phyloP scores from a whole-genome alignment of 2,797 vertebrate genomes.

The Anguilla pacifica region DNA sequence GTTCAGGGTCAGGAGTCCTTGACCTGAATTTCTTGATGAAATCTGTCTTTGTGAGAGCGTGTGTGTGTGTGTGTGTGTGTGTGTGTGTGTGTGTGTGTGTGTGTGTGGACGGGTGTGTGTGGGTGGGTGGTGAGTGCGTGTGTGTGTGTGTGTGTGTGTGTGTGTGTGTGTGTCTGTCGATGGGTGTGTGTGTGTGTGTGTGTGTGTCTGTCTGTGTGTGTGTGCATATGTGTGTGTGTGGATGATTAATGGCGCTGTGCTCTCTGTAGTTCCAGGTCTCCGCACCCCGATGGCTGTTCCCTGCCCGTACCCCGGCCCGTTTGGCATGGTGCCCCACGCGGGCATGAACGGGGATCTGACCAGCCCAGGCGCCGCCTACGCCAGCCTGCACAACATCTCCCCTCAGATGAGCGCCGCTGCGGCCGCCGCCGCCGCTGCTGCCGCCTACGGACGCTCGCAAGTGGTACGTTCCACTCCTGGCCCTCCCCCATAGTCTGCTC shows the following conservation, averaged over 20 bases:
- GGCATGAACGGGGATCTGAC: conserved; percentile 92
- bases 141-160: not conserved
- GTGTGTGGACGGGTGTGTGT: not conserved
- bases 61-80: not conserved
- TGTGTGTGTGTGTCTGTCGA: not conserved
- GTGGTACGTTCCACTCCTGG: too few relatives aligned
- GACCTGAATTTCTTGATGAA: not conserved
- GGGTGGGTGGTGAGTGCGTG: not conserved
- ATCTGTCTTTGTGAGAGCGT: not conserved
- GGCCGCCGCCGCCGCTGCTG: not conserved
- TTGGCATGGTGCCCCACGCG: conserved; percentile 95
- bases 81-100: not conserved
- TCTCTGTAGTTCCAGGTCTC: not conserved
- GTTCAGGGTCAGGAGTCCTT: not conserved
- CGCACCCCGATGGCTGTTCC: not conserved
- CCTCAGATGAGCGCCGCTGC: conserved; percentile 82
- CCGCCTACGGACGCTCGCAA: not conserved
- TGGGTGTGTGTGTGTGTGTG: too few relatives aligned
- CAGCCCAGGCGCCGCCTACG: conserved; percentile 84
- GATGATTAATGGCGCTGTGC: not conserved
- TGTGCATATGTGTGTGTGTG: not conserved
- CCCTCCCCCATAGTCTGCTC: too few relatives aligned
- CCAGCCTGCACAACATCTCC: conserved; percentile 91
- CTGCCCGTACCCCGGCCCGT: conserved; percentile 90
- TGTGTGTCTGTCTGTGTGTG: not conserved